These are phyloP conservation scores for Pilophorus perplexus DNA, from an alignment of 2,888 invertebrate genomes.

Conservation along the genomic window DNA sequence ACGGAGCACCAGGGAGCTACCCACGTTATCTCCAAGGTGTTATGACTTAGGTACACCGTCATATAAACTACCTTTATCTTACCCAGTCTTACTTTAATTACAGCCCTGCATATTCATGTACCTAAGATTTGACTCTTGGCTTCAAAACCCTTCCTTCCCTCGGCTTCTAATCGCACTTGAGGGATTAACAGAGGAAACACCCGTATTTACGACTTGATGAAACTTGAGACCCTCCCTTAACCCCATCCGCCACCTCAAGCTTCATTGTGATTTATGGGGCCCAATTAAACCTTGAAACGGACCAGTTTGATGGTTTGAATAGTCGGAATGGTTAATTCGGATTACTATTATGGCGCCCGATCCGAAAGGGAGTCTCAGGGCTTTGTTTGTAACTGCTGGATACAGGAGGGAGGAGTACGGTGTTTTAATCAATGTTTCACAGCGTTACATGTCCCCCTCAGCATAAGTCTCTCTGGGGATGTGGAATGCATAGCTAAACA, in stretches of 20 bases:
- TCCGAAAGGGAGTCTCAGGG: conserved; percentile 19
- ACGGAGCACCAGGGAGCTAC: conserved; percentile 26
- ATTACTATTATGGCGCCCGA: conserved; percentile 35
- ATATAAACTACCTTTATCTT: conserved; percentile 45
- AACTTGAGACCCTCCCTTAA: conserved; percentile 31
- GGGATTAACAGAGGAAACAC: conserved; percentile 44
- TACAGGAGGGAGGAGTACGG: conserved; percentile 7
- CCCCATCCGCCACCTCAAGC: conserved; percentile 6
- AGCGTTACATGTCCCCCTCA: conserved; percentile 19
- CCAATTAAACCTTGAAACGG: conserved; percentile 34
- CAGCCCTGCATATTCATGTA: conserved; percentile 43
- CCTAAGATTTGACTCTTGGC: conserved; percentile 41
- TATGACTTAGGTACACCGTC: conserved; percentile 44
- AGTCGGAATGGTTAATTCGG: conserved; percentile 42
- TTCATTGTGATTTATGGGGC: conserved; percentile 42
- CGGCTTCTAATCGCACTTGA: conserved; percentile 42
- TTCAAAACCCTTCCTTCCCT: conserved; percentile 11
- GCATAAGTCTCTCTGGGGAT: conserved; percentile 30
- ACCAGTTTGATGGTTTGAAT: conserved; percentile 39
- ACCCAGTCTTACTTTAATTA: conserved; percentile 43
- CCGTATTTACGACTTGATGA: conserved; percentile 45
- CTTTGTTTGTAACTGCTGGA: no score
- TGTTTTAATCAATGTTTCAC: conserved; percentile 36
- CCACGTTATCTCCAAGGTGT: conserved; percentile 43
- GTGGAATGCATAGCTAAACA: conserved; percentile 32